These are phyloP conservation scores for Menura novaehollandiae DNA, from an alignment of 2,113 vertebrate species.

Conservation along the genomic window DNA sequence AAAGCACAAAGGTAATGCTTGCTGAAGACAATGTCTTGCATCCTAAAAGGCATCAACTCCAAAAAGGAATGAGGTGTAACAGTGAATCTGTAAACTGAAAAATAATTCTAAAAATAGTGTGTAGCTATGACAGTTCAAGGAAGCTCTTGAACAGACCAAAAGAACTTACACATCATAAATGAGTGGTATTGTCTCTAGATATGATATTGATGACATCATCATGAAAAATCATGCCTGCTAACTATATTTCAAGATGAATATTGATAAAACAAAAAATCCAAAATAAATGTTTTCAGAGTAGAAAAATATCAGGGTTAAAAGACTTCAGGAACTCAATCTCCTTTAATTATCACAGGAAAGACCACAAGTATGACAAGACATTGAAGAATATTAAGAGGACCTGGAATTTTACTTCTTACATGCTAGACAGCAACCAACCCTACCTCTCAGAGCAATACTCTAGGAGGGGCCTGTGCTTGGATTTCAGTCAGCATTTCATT, in stretches of 20 bases:
- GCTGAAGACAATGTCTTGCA: neutral
- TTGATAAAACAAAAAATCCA: neutral
- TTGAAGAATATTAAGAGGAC: neutral
- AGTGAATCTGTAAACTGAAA: neutral
- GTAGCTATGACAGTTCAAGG: neutral
- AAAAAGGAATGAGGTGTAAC: neutral
- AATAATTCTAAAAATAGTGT: neutral
- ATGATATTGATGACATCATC: neutral
- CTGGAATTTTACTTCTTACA: neutral
- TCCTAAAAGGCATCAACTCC: neutral
- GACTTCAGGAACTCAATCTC: neutral
- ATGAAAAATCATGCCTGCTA: neutral
- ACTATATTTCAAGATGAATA: neutral
- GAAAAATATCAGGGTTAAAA: neutral
- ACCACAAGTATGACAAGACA: neutral
- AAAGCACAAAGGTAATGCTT: neutral
- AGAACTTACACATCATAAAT: neutral
- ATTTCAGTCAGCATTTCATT: neutral
- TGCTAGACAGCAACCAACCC: neutral
- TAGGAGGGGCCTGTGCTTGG: neutral
- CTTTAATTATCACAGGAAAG: neutral
- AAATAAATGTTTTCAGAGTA: neutral
- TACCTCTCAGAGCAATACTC: neutral
- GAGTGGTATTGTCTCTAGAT: neutral
- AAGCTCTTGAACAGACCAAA: neutral